Percentiles rank a stretch among this genome's conserved stretches.
Evolutionary conservation across 2,113 vertebrate species (phyloP).

Genomic region (Zapornia atra): DNA sequence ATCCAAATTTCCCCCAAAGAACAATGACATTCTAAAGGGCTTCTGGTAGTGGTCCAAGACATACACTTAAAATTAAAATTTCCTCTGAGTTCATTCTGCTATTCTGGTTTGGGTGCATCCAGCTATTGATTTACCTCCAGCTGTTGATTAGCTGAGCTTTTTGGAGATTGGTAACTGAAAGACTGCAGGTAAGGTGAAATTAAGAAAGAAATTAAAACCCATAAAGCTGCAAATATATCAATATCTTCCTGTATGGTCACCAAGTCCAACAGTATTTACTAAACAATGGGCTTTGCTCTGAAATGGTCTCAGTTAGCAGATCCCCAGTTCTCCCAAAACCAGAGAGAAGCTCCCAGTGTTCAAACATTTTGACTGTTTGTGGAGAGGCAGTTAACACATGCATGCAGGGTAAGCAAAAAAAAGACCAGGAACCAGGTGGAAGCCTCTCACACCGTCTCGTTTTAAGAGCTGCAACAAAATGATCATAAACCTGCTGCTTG

Average conservation of each 20-base stretch:
- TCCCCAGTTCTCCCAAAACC: neutral
- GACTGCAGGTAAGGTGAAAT: neutral
- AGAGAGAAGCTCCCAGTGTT: neutral
- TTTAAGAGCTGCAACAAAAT: conserved; percentile 50
- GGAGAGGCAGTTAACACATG: neutral
- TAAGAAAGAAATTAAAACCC: neutral
- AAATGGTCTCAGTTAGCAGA: neutral
- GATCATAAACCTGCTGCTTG: conserved; percentile 39
- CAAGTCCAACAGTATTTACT: neutral
- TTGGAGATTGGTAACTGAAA: neutral
- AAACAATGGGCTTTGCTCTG: neutral
- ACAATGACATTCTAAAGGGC: conserved; percentile 55
- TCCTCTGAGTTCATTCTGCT: neutral
- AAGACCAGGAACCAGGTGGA: conserved; percentile 11
- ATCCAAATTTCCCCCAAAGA: conserved; percentile 47
- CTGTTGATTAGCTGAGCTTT: neutral
- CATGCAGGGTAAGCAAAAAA: conserved; percentile 14
- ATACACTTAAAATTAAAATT: conserved; percentile 58
- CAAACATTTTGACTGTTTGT: neutral
- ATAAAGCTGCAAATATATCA: neutral
- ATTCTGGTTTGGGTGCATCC: conserved; percentile 26
- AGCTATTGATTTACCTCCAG: conserved; percentile 4
- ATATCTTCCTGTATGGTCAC: neutral
- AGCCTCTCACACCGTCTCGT: neutral
- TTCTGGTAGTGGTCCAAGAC: conserved; percentile 58